Evolutionary conservation across 2,113 vertebrate genomes (phyloP).

Genomic region (Leptodactylus fuscus): DNA sequence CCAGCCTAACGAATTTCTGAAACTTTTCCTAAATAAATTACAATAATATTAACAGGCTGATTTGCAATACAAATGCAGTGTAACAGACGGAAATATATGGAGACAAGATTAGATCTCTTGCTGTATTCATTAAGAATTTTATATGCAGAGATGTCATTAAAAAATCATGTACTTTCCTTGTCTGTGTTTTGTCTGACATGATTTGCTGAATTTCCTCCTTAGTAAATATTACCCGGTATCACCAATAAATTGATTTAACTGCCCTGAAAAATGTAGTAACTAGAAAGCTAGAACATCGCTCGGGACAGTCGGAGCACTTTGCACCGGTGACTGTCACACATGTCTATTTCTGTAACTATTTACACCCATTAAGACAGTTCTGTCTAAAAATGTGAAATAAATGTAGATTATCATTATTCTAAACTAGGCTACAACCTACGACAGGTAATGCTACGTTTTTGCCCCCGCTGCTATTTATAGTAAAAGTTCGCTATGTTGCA

Average conservation of each 20-base stretch:
- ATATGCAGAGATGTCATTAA: conserved; percentile 47
- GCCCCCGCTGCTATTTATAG: neutral
- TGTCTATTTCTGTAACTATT: neutral
- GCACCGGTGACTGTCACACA: neutral
- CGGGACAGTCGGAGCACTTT: neutral
- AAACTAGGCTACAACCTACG: neutral
- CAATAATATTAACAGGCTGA: conserved; percentile 2
- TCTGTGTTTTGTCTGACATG: conserved; percentile 32
- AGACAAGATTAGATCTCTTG: conserved; percentile 30
- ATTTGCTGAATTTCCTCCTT: conserved; percentile 18
- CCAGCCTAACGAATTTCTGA: neutral
- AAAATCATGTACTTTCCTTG: conserved; percentile 36
- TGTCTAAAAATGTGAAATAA: neutral
- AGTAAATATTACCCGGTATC: conserved; percentile 19
- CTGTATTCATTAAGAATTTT: conserved; percentile 48
- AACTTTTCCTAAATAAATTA: conserved; percentile 38
- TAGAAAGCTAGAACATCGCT: neutral
- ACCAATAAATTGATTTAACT: conserved; percentile 26
- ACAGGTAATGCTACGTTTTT: neutral
- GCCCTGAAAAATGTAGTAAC: neutral
- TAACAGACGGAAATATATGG: neutral
- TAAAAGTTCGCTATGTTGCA: neutral
- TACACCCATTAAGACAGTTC: neutral
- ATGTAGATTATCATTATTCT: neutral
- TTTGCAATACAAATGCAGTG: conserved; percentile 24